phyloP scores from a whole-genome alignment of 2,113 vertebrate genomes.

The Todiramphus chloris region DNA sequence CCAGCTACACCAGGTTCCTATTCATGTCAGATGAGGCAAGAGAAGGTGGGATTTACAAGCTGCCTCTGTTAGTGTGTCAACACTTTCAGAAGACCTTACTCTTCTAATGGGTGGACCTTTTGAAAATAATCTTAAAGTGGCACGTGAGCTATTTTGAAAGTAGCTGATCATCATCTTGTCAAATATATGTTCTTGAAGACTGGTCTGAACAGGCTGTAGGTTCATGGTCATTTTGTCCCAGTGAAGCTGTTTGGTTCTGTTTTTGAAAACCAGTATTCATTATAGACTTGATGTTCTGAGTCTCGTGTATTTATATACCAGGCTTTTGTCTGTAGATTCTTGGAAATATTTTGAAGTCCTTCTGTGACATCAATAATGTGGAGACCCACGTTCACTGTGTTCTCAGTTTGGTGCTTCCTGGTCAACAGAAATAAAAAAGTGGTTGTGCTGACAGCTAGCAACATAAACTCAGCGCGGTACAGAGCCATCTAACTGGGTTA shows the following conservation, averaged over 20 bases:
- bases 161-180: background rate
- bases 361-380: background rate
- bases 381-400: background rate
- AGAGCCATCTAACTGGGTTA: background rate
- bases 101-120: background rate
- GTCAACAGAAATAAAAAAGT: background rate
- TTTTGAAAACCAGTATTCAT: background rate
- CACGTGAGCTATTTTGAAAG: background rate
- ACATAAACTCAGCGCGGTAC: background rate
- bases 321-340: background rate
- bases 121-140: background rate
- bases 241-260: background rate
- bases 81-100: background rate
- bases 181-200: background rate
- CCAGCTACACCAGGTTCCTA: background rate
- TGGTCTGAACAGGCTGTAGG: background rate
- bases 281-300: accelerated
- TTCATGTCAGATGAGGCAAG: background rate
- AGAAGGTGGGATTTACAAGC: background rate
- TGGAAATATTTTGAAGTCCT: background rate
- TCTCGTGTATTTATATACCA: background rate
- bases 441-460: background rate
- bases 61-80: background rate
- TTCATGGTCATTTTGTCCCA: background rate
- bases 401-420: background rate